Conservation (phyloP, 1,140 invertebrate genomes). For the Sminthurinus signatus region DNA sequence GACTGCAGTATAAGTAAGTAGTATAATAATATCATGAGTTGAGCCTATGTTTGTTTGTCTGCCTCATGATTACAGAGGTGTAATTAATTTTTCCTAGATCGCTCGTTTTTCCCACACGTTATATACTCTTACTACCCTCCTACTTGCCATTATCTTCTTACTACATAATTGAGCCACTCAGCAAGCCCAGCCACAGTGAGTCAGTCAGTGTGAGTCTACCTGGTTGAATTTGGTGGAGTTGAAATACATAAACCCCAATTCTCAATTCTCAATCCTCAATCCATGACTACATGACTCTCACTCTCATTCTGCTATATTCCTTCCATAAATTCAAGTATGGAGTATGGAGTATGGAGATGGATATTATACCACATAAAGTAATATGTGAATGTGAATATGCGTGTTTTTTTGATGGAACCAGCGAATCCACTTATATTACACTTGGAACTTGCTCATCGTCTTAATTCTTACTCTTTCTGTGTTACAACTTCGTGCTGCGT, state of each 20-base stretch:
- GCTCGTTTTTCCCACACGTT: constrained; percentile 28
- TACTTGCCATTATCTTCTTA: constrained; percentile 22
- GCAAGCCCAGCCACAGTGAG: constrained; percentile 4
- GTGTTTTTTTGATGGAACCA: too few species aligned
- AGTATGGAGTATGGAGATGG: too few species aligned
- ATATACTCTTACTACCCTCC: constrained; percentile 18
- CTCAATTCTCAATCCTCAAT: too few species aligned
- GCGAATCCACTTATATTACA: too few species aligned
- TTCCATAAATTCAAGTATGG: too few species aligned
- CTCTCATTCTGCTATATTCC: too few species aligned
- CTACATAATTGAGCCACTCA: constrained; percentile 16
- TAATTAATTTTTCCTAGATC: constrained; percentile 27
- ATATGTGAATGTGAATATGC: too few species aligned
- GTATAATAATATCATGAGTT: constrained; percentile 6
- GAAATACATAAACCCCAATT: too few species aligned
- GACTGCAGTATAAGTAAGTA: constrained; percentile 1
- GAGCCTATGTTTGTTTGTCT: constrained; percentile 23
- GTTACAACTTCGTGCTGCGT: not conserved
- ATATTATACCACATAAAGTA: too few species aligned
- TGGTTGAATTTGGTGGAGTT: too few species aligned
- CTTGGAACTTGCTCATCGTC: constrained; percentile 15
- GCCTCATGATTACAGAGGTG: constrained; percentile 19
- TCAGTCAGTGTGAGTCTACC: constrained; percentile 3
- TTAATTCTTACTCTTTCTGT: constrained; percentile 16
- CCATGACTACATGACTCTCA: not conserved